phyloP scores from a whole-genome alignment of 2,888 invertebrate genomes.

The Odontothrips loti region DNA sequence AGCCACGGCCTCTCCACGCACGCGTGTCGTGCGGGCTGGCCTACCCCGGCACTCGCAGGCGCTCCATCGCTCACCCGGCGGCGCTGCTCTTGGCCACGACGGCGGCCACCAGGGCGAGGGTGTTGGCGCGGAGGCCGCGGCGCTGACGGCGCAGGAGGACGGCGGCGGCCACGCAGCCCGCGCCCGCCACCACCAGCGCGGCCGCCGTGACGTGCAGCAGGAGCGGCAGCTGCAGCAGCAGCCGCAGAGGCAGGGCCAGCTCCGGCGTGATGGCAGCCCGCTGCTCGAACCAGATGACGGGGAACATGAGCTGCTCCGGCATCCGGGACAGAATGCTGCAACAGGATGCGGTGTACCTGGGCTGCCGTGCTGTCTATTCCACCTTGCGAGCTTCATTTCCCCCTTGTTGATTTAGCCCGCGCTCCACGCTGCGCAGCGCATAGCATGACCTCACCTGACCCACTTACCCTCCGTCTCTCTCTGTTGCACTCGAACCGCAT shows the following conservation, averaged over 20 bases:
- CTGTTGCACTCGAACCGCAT: no score
- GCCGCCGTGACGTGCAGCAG: neutral
- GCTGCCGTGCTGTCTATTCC: neutral
- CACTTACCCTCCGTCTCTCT: no score
- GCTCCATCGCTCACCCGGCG: neutral
- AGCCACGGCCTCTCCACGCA: no score
- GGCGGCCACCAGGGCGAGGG: slow-evolving; percentile 15
- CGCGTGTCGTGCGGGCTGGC: no score
- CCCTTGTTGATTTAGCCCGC: neutral
- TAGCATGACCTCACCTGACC: no score
- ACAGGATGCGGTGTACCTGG: neutral
- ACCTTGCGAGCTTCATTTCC: neutral
- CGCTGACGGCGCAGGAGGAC: neutral
- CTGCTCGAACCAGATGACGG: slow-evolving; percentile 43
- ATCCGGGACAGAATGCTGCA: slow-evolving; percentile 40
- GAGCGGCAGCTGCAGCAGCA: slow-evolving; percentile 37
- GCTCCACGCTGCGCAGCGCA: no score
- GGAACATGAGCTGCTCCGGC: slow-evolving; percentile 40
- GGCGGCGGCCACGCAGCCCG: neutral
- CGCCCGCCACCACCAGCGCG: neutral
- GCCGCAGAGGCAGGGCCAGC: slow-evolving; percentile 37
- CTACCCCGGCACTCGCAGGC: neutral
- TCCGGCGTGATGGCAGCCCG: slow-evolving; percentile 40
- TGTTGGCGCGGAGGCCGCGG: slow-evolving; percentile 2
- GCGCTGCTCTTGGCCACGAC: neutral